A percentile compares a stretch with the other conserved stretches of the same genome.
These are phyloP conservation scores for Ctenosaura bakeri DNA, from an alignment of 2,797 vertebrate genomes.

Conservation along the genomic window DNA sequence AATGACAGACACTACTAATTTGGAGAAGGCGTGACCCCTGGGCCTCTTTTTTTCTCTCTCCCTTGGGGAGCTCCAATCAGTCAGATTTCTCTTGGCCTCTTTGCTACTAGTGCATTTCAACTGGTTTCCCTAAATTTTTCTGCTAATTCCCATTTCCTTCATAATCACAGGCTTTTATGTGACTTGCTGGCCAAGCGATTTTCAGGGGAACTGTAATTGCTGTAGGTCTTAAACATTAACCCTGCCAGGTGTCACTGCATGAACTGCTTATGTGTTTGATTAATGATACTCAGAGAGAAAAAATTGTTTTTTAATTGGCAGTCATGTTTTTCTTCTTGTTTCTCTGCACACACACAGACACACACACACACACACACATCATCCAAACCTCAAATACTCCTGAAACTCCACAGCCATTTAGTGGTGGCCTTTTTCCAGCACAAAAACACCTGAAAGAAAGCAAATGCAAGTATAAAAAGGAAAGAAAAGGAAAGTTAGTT, in stretches of 20 bases:
- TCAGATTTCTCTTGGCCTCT: slow-evolving; percentile 79
- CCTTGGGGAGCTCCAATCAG: slow-evolving; percentile 90
- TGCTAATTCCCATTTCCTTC: slow-evolving; percentile 97
- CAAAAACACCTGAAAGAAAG: slow-evolving; percentile 70
- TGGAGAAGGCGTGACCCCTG: slow-evolving; percentile 88
- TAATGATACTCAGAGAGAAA: slow-evolving; percentile 86
- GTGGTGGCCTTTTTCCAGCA: slow-evolving; percentile 75
- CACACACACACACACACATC: slow-evolving; percentile 20
- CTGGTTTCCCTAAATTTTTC: slow-evolving; percentile 87
- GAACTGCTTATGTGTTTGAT: slow-evolving; percentile 91
- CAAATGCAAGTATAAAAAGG: slow-evolving; percentile 66
- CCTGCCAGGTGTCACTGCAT: slow-evolving; percentile 92
- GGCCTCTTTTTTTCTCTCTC: slow-evolving; percentile 77
- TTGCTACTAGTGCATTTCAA: slow-evolving; percentile 83
- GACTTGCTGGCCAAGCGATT: slow-evolving; percentile 83
- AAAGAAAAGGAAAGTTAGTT: slow-evolving; percentile 37
- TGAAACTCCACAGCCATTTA: slow-evolving; percentile 84
- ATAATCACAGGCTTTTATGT: slow-evolving; percentile 93
- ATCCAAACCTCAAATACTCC: slow-evolving; percentile 81
- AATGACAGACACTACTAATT: slow-evolving; percentile 94
- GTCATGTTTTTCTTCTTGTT: slow-evolving; percentile 77
- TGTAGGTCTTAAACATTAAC: slow-evolving; percentile 90
- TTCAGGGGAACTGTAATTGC: slow-evolving; percentile 88
- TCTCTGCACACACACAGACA: slow-evolving; percentile 45
- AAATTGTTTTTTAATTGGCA: slow-evolving; percentile 86